Evolutionary conservation across 2,888 invertebrate species (phyloP).

Genomic region (Limnephilus marmoratus): DNA sequence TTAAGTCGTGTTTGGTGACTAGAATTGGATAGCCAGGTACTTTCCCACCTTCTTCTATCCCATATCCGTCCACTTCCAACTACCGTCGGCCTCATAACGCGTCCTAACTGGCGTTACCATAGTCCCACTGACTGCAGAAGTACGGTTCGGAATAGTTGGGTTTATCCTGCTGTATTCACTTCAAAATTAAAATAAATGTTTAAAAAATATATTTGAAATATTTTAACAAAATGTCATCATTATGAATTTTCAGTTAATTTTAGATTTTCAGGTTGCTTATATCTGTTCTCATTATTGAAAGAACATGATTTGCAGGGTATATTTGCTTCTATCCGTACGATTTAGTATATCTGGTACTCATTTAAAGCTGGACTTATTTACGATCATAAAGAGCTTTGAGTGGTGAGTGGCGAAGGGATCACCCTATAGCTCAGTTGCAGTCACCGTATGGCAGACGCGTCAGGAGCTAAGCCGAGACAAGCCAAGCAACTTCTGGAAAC

Average conservation of each 20-base stretch:
- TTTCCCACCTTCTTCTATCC: too few relatives aligned
- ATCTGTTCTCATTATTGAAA: background rate
- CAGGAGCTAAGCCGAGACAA: conserved; percentile 44
- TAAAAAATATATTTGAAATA: too few relatives aligned
- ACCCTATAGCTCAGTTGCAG: background rate
- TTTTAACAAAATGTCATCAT: background rate
- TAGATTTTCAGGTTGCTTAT: background rate
- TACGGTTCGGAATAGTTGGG: too few relatives aligned
- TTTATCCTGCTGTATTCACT: too few relatives aligned
- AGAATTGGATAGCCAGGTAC: too few relatives aligned
- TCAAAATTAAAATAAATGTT: too few relatives aligned
- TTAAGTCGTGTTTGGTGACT: too few relatives aligned
- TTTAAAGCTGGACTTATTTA: background rate
- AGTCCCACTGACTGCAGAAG: too few relatives aligned
- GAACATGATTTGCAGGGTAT: background rate
- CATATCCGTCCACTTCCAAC: too few relatives aligned
- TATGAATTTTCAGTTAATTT: too few relatives aligned
- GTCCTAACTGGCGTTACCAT: too few relatives aligned
- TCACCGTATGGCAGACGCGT: background rate
- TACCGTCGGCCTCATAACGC: too few relatives aligned
- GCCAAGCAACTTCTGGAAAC: conserved; percentile 29
- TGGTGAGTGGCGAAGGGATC: background rate
- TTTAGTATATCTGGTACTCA: background rate
- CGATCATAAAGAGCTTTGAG: background rate
- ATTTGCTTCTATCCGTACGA: background rate